Conservation (phyloP, 1,140 invertebrate species). For the Neodiprion lecontei region DNA sequence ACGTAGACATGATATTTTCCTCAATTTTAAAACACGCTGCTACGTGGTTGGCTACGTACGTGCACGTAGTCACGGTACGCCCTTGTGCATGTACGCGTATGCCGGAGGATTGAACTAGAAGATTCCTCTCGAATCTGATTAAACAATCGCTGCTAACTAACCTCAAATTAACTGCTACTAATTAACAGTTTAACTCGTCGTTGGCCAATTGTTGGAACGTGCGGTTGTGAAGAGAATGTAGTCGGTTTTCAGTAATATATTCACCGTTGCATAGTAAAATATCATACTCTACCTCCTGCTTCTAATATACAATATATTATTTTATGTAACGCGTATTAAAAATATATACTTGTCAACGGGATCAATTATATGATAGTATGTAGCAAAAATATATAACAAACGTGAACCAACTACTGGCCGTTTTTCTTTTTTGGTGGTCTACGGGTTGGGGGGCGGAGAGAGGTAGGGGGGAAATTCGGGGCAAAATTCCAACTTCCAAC, state of each 20-base stretch:
- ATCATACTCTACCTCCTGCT: not conserved
- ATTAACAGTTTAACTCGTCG: constrained; percentile 23
- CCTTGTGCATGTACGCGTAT: too few species aligned
- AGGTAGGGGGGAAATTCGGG: constrained; percentile 27
- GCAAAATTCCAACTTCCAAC: constrained; percentile 43
- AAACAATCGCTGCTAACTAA: constrained; percentile 19
- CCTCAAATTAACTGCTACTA: constrained; percentile 29
- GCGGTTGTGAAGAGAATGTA: too few species aligned
- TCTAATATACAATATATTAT: too few species aligned
- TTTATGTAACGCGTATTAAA: not conserved
- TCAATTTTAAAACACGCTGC: too few species aligned
- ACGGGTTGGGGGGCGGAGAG: not conserved
- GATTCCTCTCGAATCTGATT: too few species aligned
- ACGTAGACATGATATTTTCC: not conserved
- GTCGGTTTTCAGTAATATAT: too few species aligned
- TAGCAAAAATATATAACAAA: constrained; percentile 1
- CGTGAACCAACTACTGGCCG: not conserved
- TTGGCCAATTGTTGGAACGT: not conserved
- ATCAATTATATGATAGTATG: not conserved
- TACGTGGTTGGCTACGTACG: too few species aligned
- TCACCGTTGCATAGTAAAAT: not conserved
- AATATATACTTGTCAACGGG: not conserved
- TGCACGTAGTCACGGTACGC: too few species aligned
- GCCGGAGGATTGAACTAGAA: too few species aligned
- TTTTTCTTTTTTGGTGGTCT: constrained; percentile 8